Conservation (phyloP, 1,140 invertebrate species). For the Sycophila sp. region DNA sequence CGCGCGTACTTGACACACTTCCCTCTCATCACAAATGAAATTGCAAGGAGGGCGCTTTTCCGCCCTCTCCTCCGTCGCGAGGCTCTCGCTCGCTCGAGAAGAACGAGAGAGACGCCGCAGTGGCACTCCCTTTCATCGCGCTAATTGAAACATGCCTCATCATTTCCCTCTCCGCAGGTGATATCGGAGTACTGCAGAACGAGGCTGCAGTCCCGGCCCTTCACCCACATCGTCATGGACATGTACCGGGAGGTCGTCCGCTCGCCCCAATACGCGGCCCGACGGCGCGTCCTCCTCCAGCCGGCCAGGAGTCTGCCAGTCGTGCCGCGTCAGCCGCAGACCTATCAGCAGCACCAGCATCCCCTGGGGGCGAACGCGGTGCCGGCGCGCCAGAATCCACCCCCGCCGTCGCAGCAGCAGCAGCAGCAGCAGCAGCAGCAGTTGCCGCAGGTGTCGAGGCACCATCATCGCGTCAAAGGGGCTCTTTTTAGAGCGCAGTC, state of each 20-base stretch:
- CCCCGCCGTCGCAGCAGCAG: neutral
- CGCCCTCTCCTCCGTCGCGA: neutral
- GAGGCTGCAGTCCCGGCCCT: conserved; percentile 67
- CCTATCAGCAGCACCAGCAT: conserved; percentile 11
- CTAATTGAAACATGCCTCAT: conserved; percentile 1
- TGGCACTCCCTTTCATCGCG: neutral
- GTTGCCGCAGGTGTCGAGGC: conserved; percentile 32
- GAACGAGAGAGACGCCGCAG: too few species aligned
- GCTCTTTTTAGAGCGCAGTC: conserved; percentile 57
- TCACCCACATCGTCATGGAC: conserved; percentile 73
- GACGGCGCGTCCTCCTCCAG: conserved; percentile 51
- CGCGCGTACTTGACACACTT: neutral
- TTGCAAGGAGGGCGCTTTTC: neutral
- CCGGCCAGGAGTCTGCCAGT: conserved; percentile 32
- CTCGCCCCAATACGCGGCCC: conserved; percentile 56
- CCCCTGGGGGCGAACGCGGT: conserved; percentile 8
- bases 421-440: neutral
- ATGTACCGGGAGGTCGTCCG: conserved; percentile 69
- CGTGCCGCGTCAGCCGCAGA: conserved; percentile 30
- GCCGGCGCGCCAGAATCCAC: conserved; percentile 21
- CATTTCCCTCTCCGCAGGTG: conserved; percentile 60
- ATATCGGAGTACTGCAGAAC: conserved; percentile 71
- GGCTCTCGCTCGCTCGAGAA: neutral
- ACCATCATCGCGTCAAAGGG: conserved; percentile 41
- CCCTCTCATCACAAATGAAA: too few species aligned